Percentiles rank a stretch among this genome's conserved stretches.
Evolutionary conservation across 2,113 vertebrate genomes (phyloP).

Genomic region (Gallinago undulata): DNA sequence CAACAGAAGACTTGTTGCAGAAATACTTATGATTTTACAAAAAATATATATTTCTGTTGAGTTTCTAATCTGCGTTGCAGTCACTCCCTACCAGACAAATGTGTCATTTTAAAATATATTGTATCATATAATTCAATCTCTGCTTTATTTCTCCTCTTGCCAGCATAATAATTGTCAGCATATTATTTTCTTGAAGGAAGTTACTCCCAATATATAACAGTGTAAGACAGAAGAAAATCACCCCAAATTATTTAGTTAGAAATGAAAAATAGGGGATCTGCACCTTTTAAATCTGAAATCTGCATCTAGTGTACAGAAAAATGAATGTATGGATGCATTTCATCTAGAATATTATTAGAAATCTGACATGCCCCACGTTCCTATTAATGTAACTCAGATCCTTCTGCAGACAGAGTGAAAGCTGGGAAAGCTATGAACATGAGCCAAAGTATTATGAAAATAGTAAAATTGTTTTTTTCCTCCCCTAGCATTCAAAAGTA

Average conservation of each 20-base stretch:
- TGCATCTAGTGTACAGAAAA: background rate
- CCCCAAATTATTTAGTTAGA: background rate
- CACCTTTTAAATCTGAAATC: background rate
- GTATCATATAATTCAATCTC: background rate
- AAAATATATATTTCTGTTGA: background rate
- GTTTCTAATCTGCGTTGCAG: background rate
- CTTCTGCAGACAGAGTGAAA: background rate
- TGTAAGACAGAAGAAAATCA: background rate
- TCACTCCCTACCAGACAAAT: background rate
- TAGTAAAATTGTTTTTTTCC: background rate
- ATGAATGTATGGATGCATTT: background rate
- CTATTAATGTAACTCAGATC: background rate
- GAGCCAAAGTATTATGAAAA: background rate
- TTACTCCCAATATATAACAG: background rate
- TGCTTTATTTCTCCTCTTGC: background rate
- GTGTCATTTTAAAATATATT: background rate
- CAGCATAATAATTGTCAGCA: background rate
- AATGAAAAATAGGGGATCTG: background rate
- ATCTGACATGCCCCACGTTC: background rate
- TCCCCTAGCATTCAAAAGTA: background rate
- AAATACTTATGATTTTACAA: background rate
- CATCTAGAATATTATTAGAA: background rate
- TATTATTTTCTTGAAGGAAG: background rate
- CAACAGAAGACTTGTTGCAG: background rate
- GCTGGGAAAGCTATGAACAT: background rate